Evolutionary conservation across 1,140 invertebrate species (phyloP), one percentile per base, ranked within the genome.

Genomic region (Drosophila novamexicana): DNA sequence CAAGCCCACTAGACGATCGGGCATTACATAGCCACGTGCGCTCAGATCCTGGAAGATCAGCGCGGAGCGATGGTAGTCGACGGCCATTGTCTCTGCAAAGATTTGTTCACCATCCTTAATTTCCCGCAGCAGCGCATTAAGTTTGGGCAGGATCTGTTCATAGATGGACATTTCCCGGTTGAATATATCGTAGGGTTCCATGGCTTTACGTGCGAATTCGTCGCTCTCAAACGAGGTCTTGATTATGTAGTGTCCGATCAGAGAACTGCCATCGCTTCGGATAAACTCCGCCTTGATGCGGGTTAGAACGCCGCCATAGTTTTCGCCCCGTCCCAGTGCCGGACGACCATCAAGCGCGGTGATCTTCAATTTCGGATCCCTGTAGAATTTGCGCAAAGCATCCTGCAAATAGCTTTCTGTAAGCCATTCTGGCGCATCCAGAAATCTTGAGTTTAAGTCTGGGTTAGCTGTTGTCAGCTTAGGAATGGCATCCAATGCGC

Each of bases 1-100:
- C 32, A 95, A 78, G 6, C 94, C 94, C 10, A 78, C 49, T 32
- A 93, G 77, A 36, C 94, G 92, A 76, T 94, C 90, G 0, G 93
- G 93, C 94, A 95, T 95, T 0, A 80, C 57, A 50, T 75, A 92
- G 8, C 75, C 78, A 3, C 81, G 77, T 1, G 59, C 78, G 52
- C 59, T 85, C 0, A 92, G 79, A 68, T 92, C 92, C 59, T 92
- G 91, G 40, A 92, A 92, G 16, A 92, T 76, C 16, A 92, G 58
- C 1, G 79, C 78, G 3, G 81, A 81, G 1, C 79, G 79, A 10
- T 80, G 71, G 10, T 76, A 61, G 47, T 92, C 90, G 1, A 92
- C 90, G 8, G 73, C 42, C 63, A 92, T 80, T 2, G 92, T 84
- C 29, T 82, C 77, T 6, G 91, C 83, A 57, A 92, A 91, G 39